These are phyloP conservation scores for Drosophila ezoana DNA, from an alignment of 2,888 invertebrate genomes.

Conservation along the genomic window DNA sequence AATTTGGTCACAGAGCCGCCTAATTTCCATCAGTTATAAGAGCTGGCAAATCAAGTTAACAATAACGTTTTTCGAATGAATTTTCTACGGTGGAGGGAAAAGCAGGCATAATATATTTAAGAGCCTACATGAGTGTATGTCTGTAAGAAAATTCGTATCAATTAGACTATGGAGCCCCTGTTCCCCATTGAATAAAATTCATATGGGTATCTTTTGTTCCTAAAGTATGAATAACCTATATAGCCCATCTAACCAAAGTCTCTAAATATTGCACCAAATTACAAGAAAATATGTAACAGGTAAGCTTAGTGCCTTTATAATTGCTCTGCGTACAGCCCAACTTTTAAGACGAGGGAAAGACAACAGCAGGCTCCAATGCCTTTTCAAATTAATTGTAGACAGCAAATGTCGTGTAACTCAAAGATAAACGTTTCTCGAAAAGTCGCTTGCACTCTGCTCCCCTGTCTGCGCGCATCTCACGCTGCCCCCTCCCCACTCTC, in stretches of 20 bases:
- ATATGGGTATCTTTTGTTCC: too few relatives aligned
- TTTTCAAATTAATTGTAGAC: constrained; percentile 76
- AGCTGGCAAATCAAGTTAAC: too few relatives aligned
- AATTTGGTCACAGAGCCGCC: too few relatives aligned
- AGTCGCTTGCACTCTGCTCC: constrained; percentile 14
- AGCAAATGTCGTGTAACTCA: constrained; percentile 69
- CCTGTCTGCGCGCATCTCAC: background rate
- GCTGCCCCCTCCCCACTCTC: background rate
- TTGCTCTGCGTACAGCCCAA: background rate
- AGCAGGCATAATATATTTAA: too few relatives aligned
- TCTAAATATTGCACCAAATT: background rate
- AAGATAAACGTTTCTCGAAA: constrained; percentile 71
- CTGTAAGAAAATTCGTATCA: too few relatives aligned
- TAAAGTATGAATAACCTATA: too few relatives aligned
- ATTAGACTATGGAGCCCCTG: too few relatives aligned
- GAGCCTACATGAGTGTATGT: too few relatives aligned
- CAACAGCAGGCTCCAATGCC: constrained; percentile 42
- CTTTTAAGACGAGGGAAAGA: constrained; percentile 7
- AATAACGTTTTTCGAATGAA: too few relatives aligned
- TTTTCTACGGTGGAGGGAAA: too few relatives aligned
- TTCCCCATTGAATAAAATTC: too few relatives aligned
- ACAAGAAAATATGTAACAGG: background rate
- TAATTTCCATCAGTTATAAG: too few relatives aligned
- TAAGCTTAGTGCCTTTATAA: background rate
- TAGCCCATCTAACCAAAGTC: background rate